phyloP scores from a whole-genome alignment of 2,113 vertebrate species.

The Crocuta crocuta region DNA sequence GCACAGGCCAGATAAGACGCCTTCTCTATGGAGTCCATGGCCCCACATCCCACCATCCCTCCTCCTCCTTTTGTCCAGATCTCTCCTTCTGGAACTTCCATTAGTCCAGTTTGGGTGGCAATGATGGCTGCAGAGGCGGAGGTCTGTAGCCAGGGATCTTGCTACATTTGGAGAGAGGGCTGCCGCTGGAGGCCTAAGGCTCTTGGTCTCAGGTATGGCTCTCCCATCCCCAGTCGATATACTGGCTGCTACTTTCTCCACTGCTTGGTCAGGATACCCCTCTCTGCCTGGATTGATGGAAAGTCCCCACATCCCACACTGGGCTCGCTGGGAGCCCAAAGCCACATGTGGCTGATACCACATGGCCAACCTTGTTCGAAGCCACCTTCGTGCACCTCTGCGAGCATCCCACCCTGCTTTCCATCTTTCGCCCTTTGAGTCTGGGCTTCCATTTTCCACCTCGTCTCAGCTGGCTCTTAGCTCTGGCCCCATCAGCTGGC shows the following conservation, averaged over 20 bases:
- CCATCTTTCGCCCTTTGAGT: background rate
- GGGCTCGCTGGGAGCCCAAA: background rate
- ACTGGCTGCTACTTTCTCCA: background rate
- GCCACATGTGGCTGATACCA: too few relatives aligned
- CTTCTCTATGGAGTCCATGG: background rate
- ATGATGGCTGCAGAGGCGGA: background rate
- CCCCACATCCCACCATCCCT: background rate
- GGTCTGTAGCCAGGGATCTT: background rate
- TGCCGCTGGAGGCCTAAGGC: background rate
- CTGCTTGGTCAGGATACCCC: too few relatives aligned
- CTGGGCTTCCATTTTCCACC: background rate
- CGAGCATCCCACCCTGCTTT: background rate
- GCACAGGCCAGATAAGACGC: background rate
- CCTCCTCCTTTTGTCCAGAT: background rate
- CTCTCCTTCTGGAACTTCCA: background rate
- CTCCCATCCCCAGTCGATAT: background rate
- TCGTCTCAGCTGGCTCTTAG: background rate
- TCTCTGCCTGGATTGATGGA: background rate
- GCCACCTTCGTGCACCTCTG: background rate
- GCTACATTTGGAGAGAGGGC: background rate
- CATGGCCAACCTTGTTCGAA: background rate
- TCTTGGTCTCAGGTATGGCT: background rate
- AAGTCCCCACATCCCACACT: background rate
- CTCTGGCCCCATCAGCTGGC: background rate
- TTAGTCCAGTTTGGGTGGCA: background rate